Base-by-base conservation (phyloP, 2,797 vertebrate genomes). In the Parauchenoglanis ngamensis region DNA sequence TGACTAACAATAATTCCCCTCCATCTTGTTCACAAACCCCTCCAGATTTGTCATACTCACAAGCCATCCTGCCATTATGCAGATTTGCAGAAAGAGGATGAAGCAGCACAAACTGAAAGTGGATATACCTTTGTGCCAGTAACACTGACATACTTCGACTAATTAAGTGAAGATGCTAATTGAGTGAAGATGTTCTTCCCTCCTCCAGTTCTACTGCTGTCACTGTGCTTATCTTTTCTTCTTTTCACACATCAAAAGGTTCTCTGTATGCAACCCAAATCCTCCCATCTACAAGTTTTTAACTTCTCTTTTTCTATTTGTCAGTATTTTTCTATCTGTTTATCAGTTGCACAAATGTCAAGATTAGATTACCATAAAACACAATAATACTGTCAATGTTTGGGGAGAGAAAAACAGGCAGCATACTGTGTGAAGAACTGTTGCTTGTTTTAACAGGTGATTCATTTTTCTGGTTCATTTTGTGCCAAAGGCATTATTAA, bases 151-250 rank as follows among this genome's bases (percentile, higher is more conserved):
- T 35, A 57, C 54, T 35, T 23, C 0, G 28, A 0, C 28, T 79
- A 79, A 79, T 79, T 79, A 79, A 79, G 19, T 54, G 75, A 77
- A 77, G 49, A 56, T 54, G 25, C 25, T 54, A 79, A 59, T 57
- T 57, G 40, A 35, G 4, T 61, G n/a, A 40, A 80, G n/a, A 76
- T 80, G 35, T 56, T 63, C 35, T 75, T 56, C 35, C 31, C 7
- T 56, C n/a, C 49, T 82, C 63, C 46, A 8, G 25, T 56, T 52
- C 80, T 56, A 59, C 81, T 78, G 52, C 86, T 78, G 70, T 86
- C 63, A 52, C 35, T 76, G 65, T 76, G 28, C 25, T 49, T 61
- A 72, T 28, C 10, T 7, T 78, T n/a, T 79, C 35, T 61, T 77
- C 35, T 83, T 68, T 84, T 75, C 54, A 57, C 31, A 65, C 7